Percentiles rank a stretch among this genome's conserved stretches.
These are phyloP conservation scores for Scleropages formosus DNA, from an alignment of 2,797 vertebrate species.

Conservation along the genomic window DNA sequence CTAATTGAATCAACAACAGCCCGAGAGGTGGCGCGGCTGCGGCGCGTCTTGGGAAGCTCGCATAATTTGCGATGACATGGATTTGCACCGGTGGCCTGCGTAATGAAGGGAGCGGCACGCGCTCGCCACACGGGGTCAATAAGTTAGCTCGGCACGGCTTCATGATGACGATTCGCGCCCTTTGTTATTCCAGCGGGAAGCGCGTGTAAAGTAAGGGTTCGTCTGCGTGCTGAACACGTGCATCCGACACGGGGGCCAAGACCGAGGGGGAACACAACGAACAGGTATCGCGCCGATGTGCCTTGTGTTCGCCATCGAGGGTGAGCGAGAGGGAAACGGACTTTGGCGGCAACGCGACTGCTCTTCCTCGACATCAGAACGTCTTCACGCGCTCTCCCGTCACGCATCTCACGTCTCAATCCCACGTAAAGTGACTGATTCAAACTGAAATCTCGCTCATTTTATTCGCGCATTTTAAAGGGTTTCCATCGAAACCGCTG, in stretches of 20 bases:
- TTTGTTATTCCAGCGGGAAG: background rate
- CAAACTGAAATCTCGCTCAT: too few relatives aligned
- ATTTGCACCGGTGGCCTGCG: background rate
- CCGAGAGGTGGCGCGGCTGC: background rate
- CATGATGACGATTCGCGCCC: background rate
- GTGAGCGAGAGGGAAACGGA: background rate
- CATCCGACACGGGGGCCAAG: too few relatives aligned
- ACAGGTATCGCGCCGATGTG: too few relatives aligned
- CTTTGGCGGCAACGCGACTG: background rate
- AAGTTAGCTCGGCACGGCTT: background rate
- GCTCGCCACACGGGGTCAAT: background rate
- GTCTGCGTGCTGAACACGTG: background rate
- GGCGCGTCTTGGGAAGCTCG: background rate
- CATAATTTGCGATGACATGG: background rate
- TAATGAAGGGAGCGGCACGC: slow-evolving; percentile 3
- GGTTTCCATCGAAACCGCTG: too few relatives aligned
- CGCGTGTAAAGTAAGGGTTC: background rate
- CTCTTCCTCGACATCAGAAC: background rate
- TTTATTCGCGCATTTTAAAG: too few relatives aligned
- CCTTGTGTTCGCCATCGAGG: background rate
- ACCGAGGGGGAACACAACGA: too few relatives aligned
- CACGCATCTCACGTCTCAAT: too few relatives aligned
- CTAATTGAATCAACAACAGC: background rate
- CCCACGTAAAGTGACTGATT: too few relatives aligned
- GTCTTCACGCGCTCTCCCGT: background rate